Evolutionary conservation across 1,140 invertebrate genomes (phyloP), one percentile per base, ranked within the genome.

Genomic region (Cydia fagiglandana): DNA sequence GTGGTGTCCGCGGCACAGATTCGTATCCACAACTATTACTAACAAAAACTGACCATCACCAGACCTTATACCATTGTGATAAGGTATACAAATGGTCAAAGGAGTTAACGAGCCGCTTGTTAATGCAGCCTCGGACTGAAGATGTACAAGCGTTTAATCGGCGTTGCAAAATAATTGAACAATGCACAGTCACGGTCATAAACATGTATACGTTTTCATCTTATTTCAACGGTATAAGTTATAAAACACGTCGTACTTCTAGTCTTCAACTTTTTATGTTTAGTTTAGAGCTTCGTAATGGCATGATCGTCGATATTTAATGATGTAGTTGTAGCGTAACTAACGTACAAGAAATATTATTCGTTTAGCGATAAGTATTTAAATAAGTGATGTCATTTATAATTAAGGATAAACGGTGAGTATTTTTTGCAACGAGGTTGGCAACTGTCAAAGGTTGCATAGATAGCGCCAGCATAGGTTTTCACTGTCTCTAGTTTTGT

Each of bases 41-140:
- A 47, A 56, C 15, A 20, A 13, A 13, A 5, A 20, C n/a, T 61
- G 56, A 61, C 56, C 56, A 61, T 20, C 9, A 7, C 2, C n/a
- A n/a, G 9, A 24, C 20, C 20, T 61, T 61, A 61, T 24, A 4
- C 0, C 9, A 61, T 17, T 24, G 56, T 24, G 2, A 61, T 24
- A 61, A 61, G 7, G 56, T 20, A 0, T 12, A 10, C 10, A 10
- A 24, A 5, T 9, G 7, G 10, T 61, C 56, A 61, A 47, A 47
- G 12, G 15, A 47, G 45, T 38, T 70, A 70, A 70, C 66, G 66
- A 70, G 38, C n/a, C 66, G 34, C 66, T 70, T 70, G 66, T 70
- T 70, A 10, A n/a, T 70, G 66, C 45, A 70, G 24, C 66, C 66
- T 70, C 66, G n/a, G 12, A 68, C 15, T 17, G 34, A 70, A 70